Evolutionary conservation across 2,113 vertebrate species (phyloP).

Genomic region (Fukomys damarensis): DNA sequence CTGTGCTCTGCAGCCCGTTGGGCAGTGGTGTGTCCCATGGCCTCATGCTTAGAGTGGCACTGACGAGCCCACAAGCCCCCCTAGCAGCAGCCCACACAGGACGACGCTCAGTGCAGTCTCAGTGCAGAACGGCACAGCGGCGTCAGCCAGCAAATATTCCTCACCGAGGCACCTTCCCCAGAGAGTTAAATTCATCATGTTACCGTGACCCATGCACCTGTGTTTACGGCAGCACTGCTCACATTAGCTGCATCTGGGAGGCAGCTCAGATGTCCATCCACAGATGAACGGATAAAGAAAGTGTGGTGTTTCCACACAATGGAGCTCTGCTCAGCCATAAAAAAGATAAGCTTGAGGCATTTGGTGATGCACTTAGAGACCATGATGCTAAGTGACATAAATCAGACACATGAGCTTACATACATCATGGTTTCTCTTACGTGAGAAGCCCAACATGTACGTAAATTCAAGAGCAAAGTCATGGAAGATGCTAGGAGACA

Average conservation of each 20-base stretch:
- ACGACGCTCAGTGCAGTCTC: rapidly evolving
- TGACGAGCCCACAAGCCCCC: rapidly evolving
- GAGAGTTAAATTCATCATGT: not conserved
- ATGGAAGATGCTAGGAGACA: not conserved
- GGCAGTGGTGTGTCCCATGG: too few species aligned
- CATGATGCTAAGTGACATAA: not conserved
- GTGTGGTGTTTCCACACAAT: not conserved
- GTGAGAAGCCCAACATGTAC: not conserved
- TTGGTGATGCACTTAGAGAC: not conserved
- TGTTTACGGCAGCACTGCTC: not conserved
- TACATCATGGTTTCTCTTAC: not conserved
- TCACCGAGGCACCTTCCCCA: not conserved
- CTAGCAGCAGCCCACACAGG: not conserved
- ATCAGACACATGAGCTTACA: not conserved
- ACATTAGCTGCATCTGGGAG: not conserved
- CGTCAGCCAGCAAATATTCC: not conserved
- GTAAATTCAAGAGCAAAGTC: not conserved
- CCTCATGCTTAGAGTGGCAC: not conserved
- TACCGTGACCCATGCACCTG: not conserved
- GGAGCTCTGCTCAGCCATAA: not conserved
- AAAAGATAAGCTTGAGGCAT: not conserved
- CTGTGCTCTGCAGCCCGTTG: not conserved
- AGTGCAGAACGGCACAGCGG: not conserved
- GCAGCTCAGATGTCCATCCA: not conserved
- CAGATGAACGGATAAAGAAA: not conserved